Evolutionary conservation across 2,797 vertebrate genomes (phyloP).

Genomic region (Leucoraja ocellata): DNA sequence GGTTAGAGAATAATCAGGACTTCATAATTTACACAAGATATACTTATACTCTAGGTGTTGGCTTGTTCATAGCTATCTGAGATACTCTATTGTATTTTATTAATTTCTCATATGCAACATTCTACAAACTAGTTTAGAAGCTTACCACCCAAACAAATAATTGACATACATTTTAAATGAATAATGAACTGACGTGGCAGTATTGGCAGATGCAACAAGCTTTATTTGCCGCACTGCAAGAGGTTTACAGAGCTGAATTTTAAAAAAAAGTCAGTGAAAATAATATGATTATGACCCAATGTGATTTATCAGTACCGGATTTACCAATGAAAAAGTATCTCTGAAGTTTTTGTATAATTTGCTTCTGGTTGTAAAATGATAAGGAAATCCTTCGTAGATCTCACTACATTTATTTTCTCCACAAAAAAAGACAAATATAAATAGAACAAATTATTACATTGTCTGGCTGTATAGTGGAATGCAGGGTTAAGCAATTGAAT

Average conservation of each 20-base stretch:
- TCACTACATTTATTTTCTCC: background rate
- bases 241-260: background rate
- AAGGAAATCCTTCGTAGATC: no score
- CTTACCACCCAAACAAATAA: background rate
- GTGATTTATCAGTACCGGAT: background rate
- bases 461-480: background rate
- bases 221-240: no score
- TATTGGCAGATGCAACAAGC: background rate
- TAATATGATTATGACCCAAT: background rate
- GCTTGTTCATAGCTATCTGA: background rate
- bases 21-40: background rate
- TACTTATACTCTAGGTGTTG: background rate
- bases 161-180: background rate
- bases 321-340: background rate
- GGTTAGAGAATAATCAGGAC: background rate
- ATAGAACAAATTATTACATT: background rate
- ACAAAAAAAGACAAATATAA: background rate
- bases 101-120: background rate
- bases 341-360: background rate
- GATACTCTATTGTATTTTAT: background rate
- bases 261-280: background rate
- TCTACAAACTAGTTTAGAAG: background rate
- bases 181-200: background rate
- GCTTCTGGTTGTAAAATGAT: background rate
- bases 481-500: background rate